phyloP scores from a whole-genome alignment of 2,888 invertebrate genomes.

The Anoplius nigerrimus region DNA sequence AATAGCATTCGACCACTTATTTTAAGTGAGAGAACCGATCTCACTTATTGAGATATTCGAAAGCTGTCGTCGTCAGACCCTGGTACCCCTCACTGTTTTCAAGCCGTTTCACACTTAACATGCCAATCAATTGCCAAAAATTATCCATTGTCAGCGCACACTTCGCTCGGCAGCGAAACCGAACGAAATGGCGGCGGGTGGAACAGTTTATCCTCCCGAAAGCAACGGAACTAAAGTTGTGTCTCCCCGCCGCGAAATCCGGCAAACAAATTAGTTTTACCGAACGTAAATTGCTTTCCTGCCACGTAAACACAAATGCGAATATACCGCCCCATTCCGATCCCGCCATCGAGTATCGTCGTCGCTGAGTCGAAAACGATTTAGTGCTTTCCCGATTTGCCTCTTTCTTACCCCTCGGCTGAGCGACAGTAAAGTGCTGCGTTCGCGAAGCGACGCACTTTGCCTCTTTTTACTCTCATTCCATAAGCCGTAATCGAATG shows the following conservation, averaged over 20 bases:
- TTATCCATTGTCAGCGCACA: too few species aligned
- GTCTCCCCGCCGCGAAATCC: constrained; percentile 14
- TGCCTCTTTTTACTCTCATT: too few species aligned
- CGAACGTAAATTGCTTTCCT: constrained; percentile 45
- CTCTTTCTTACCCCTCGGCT: background rate
- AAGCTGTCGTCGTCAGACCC: too few species aligned
- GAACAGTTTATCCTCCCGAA: constrained; percentile 29
- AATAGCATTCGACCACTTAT: too few species aligned
- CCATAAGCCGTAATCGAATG: too few species aligned
- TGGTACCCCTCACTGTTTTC: too few species aligned
- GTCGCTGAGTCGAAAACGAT: constrained; percentile 13
- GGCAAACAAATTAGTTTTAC: constrained; percentile 35
- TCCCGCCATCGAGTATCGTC: background rate
- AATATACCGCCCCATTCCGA: constrained; percentile 27
- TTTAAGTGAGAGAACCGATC: too few species aligned
- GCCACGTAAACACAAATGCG: constrained; percentile 48
- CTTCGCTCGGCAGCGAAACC: too few species aligned
- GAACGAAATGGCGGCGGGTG: constrained; percentile 19
- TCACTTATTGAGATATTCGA: too few species aligned
- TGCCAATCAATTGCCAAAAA: too few species aligned
- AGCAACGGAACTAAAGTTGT: constrained; percentile 21
- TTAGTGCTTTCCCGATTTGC: background rate
- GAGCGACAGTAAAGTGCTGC: constrained; percentile 5
- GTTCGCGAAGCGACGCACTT: background rate
- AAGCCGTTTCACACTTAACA: too few species aligned